A percentile compares a stretch with the other conserved stretches of the same genome.
These are phyloP conservation scores for Sycophila sp. DNA, from an alignment of 1,140 invertebrate species.

Conservation along the genomic window DNA sequence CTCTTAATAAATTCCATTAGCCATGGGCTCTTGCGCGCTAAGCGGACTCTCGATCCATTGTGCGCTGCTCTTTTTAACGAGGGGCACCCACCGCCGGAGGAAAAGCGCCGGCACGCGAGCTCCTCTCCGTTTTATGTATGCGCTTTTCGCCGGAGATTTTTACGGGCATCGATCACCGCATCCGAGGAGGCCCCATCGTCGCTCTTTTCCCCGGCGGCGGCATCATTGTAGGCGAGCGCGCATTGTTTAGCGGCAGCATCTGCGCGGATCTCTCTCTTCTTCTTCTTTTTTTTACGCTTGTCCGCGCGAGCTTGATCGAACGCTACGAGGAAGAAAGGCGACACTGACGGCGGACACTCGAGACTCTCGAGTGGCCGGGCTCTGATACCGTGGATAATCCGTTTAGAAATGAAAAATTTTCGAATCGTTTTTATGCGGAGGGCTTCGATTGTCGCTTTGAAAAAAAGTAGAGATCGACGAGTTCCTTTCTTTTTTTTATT, in stretches of 20 bases:
- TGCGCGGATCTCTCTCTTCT: background rate
- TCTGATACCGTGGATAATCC: too few relatives aligned
- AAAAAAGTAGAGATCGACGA: too few relatives aligned
- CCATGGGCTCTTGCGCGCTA: conserved; percentile 32
- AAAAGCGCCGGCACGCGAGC: conserved; percentile 12
- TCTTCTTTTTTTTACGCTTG: background rate
- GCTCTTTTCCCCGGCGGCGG: too few relatives aligned
- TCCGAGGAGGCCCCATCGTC: too few relatives aligned
- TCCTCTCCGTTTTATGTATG: background rate
- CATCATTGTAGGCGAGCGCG: too few relatives aligned
- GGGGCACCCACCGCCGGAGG: background rate
- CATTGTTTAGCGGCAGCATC: too few relatives aligned
- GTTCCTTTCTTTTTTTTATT: too few relatives aligned
- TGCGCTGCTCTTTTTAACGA: conserved; percentile 19
- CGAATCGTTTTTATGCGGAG: too few relatives aligned
- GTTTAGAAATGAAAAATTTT: background rate
- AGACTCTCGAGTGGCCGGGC: too few relatives aligned
- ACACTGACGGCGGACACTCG: too few relatives aligned
- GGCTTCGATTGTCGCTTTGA: too few relatives aligned
- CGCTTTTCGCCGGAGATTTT: background rate
- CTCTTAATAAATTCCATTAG: conserved; percentile 38
- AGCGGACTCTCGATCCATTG: background rate
- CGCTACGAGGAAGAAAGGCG: background rate
- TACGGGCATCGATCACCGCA: conserved; percentile 17
- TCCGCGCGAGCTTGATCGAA: background rate